These are phyloP conservation scores for Bellardia pandia DNA, from an alignment of 2,888 invertebrate species.

Conservation along the genomic window DNA sequence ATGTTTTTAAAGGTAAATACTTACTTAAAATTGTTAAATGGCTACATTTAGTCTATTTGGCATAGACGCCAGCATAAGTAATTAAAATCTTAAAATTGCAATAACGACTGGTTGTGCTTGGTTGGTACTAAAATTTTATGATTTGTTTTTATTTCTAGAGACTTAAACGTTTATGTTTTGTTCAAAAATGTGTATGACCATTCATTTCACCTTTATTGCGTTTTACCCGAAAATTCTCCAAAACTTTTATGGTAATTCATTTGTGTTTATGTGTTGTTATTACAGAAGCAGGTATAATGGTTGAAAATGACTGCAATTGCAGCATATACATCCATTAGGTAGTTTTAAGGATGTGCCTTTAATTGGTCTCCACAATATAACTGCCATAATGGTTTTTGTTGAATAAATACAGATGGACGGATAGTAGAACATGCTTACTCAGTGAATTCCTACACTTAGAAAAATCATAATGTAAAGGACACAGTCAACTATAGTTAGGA, in stretches of 20 bases:
- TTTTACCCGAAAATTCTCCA: background rate
- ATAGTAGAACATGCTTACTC: background rate
- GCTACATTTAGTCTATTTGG: background rate
- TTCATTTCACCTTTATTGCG: background rate
- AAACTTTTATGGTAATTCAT: background rate
- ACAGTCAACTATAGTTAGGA: background rate
- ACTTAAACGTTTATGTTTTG: background rate
- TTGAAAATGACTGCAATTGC: background rate
- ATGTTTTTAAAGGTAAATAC: background rate
- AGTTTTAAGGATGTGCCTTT: background rate
- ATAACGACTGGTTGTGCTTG: background rate
- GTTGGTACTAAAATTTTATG: background rate
- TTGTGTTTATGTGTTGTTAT: background rate
- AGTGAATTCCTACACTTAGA: background rate
- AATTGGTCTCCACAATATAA: slow-evolving; percentile 13
- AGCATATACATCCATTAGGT: background rate
- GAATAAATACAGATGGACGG: background rate
- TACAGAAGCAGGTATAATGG: background rate
- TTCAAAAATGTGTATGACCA: background rate
- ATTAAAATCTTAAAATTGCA: background rate
- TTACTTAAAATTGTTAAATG: background rate
- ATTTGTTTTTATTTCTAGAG: background rate
- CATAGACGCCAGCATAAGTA: background rate
- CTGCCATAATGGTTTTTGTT: slow-evolving; percentile 27
- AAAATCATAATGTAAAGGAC: background rate